Evolutionary conservation across 2,888 invertebrate genomes (phyloP).

Genomic region (Lasioglossum lativentre): DNA sequence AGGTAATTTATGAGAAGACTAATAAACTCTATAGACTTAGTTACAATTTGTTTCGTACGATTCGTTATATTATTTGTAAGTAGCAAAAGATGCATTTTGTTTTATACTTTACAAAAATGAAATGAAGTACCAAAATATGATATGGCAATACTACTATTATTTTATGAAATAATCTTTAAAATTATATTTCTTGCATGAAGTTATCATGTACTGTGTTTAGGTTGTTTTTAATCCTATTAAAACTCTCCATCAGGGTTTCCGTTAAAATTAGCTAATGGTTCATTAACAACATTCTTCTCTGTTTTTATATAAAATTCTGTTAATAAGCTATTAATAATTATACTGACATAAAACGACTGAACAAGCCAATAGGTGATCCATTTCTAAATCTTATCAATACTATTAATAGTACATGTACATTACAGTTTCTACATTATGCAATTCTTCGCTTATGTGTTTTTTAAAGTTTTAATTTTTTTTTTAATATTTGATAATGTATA

Average conservation of each 20-base stretch:
- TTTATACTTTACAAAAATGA: slow-evolving; percentile 24
- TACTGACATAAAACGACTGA: slow-evolving; percentile 62
- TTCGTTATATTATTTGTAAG: slow-evolving; percentile 33
- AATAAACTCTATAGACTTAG: slow-evolving; percentile 38
- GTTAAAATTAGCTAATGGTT: slow-evolving; percentile 63
- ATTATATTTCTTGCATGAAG: slow-evolving; percentile 26
- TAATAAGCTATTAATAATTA: slow-evolving; percentile 68
- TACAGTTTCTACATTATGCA: slow-evolving; percentile 64
- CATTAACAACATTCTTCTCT: slow-evolving; percentile 49
- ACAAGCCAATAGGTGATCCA: slow-evolving; percentile 62
- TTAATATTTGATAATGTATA: slow-evolving; percentile 52
- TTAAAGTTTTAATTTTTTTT: slow-evolving; percentile 53
- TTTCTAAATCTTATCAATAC: slow-evolving; percentile 63
- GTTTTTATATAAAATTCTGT: slow-evolving; percentile 65
- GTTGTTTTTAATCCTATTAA: slow-evolving; percentile 58
- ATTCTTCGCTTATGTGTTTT: slow-evolving; percentile 38
- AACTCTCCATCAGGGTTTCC: slow-evolving; percentile 52
- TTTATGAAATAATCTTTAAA: slow-evolving; percentile 20
- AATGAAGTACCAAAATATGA: slow-evolving; percentile 38
- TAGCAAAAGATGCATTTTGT: slow-evolving; percentile 43
- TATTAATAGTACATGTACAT: slow-evolving; percentile 65
- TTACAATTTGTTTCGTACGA: slow-evolving; percentile 41
- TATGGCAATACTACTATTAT: slow-evolving; percentile 38
- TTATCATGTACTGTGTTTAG: slow-evolving; percentile 70
- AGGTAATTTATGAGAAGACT: slow-evolving; percentile 70